phyloP scores from a whole-genome alignment of 2,888 invertebrate species.

The Yponomeuta sedellus region DNA sequence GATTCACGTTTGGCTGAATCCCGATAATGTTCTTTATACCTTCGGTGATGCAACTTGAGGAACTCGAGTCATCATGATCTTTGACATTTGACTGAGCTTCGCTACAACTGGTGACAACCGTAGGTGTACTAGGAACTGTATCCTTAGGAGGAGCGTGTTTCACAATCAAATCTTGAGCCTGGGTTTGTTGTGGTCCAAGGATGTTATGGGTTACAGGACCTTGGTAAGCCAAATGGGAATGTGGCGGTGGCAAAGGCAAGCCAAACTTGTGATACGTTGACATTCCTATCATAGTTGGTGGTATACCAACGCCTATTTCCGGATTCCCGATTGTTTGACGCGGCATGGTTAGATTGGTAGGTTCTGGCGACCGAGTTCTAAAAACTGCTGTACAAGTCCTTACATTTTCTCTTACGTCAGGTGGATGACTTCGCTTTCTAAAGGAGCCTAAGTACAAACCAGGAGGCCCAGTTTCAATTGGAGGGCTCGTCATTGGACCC shows the following conservation, averaged over 20 bases:
- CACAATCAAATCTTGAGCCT: slow-evolving; percentile 70
- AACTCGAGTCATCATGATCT: slow-evolving; percentile 46
- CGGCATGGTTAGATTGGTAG: slow-evolving; percentile 68
- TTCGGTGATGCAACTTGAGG: slow-evolving; percentile 54
- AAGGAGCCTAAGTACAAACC: slow-evolving; percentile 70
- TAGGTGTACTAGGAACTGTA: slow-evolving; percentile 52
- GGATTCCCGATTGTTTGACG: slow-evolving; percentile 47
- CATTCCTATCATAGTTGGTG: slow-evolving; percentile 62
- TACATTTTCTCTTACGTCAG: slow-evolving; percentile 64
- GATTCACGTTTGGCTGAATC: slow-evolving; percentile 62
- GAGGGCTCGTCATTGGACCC: slow-evolving; percentile 56
- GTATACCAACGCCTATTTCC: slow-evolving; percentile 52
- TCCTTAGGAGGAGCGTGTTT: slow-evolving; percentile 73
- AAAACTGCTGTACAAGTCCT: slow-evolving; percentile 60
- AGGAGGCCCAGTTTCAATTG: slow-evolving; percentile 65
- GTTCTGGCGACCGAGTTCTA: slow-evolving; percentile 66
- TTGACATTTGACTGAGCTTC: slow-evolving; percentile 40
- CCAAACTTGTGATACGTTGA: slow-evolving; percentile 70
- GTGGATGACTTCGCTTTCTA: slow-evolving; percentile 75
- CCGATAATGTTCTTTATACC: slow-evolving; percentile 73
- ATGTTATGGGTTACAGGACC: slow-evolving; percentile 56
- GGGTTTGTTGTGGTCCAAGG: slow-evolving; percentile 67
- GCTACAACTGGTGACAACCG: slow-evolving; percentile 56
- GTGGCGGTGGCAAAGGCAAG: slow-evolving; percentile 64
- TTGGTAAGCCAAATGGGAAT: slow-evolving; percentile 56